A percentile compares a stretch with the other conserved stretches of the same genome.
phyloP scores from a whole-genome alignment of 2,113 vertebrate species.

The Cricetomys ansorgei region DNA sequence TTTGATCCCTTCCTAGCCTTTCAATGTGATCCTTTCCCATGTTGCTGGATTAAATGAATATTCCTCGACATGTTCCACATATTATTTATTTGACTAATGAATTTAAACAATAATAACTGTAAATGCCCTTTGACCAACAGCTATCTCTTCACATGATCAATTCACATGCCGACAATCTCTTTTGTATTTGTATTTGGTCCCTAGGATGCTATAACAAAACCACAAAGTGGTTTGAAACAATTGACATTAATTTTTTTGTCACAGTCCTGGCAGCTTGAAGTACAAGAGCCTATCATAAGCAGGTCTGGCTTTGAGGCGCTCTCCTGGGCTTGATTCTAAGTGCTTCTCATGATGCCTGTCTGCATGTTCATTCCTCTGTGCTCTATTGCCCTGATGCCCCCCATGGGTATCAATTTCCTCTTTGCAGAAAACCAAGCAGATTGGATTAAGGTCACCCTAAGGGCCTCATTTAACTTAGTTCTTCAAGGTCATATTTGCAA shows the following conservation, averaged over 20 bases:
- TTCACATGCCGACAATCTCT: background rate
- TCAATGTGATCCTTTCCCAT: no score
- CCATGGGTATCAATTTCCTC: background rate
- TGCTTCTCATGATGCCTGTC: background rate
- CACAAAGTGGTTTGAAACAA: no score
- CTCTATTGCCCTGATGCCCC: no score
- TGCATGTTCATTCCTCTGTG: background rate
- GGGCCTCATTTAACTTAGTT: background rate
- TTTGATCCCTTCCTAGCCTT: no score
- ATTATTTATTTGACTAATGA: background rate
- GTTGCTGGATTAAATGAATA: no score
- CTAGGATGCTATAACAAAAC: background rate
- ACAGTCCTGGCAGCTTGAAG: background rate
- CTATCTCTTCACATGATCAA: background rate
- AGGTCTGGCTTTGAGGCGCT: background rate
- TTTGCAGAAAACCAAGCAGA: background rate
- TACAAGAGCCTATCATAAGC: no score
- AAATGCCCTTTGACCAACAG: background rate
- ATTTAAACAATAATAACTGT: background rate
- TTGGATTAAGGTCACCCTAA: background rate
- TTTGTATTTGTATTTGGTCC: background rate
- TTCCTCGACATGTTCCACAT: no score
- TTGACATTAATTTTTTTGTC: no score
- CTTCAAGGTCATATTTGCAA: background rate
- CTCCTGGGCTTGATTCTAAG: background rate